Conservation (phyloP, 2,113 vertebrate species). For the Acrocephalus arundinaceus region DNA sequence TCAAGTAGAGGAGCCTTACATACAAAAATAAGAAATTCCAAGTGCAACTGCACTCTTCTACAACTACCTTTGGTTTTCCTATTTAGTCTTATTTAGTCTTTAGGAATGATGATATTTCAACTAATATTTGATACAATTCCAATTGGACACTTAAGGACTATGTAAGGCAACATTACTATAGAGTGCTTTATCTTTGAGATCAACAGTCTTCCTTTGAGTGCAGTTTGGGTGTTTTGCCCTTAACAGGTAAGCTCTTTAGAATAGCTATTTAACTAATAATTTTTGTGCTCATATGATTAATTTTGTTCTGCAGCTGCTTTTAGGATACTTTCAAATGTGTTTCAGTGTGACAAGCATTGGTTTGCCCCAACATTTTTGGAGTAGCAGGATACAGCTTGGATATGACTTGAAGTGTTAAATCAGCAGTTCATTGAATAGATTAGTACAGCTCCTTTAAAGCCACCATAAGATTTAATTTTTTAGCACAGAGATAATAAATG, state of each 20-base stretch:
- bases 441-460: neutral
- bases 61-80: neutral
- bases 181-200: neutral
- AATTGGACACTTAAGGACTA: neutral
- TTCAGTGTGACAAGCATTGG: neutral
- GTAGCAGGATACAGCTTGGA: neutral
- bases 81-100: neutral
- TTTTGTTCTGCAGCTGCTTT: neutral
- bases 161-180: neutral
- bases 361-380: neutral
- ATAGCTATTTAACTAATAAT: neutral
- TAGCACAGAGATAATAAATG: neutral
- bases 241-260: neutral
- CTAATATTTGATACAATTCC: neutral
- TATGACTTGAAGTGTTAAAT: neutral
- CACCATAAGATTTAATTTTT: neutral
- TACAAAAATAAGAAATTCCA: neutral
- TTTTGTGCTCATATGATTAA: neutral
- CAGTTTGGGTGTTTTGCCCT: neutral
- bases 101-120: neutral
- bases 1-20: neutral
- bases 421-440: neutral
- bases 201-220: neutral
- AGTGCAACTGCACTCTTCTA: neutral
- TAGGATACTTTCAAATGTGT: neutral